Evolutionary conservation across 2,113 vertebrate genomes (phyloP).

Genomic region (Eclectus roratus): DNA sequence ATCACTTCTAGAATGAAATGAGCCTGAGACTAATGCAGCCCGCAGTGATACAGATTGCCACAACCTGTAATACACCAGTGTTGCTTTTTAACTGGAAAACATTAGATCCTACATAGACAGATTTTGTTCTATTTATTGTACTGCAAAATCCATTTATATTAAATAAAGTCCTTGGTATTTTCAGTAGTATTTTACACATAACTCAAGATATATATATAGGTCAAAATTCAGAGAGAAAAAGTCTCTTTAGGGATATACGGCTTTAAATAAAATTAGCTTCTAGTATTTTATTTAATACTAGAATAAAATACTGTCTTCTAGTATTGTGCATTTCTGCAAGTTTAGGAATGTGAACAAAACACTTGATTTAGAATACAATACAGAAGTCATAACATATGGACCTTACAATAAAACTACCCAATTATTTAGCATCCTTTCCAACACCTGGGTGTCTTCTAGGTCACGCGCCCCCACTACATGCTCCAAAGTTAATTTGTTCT

Average conservation of each 20-base stretch:
- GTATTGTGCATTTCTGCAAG: not conserved
- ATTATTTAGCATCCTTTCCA: not conserved
- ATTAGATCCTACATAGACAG: not conserved
- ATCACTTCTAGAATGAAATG: not conserved
- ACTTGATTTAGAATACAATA: not conserved
- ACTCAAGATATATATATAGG: not conserved
- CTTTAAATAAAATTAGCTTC: not conserved
- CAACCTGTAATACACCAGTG: not conserved
- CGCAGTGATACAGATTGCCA: not conserved
- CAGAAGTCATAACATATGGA: not conserved
- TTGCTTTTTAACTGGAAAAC: not conserved
- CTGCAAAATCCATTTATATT: not conserved
- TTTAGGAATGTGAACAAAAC: not conserved
- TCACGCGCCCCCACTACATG: accelerated
- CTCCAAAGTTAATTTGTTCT: not conserved
- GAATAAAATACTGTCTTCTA: not conserved
- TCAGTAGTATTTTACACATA: not conserved
- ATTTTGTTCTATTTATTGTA: not conserved
- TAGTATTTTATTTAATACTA: not conserved
- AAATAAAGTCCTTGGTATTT: not conserved
- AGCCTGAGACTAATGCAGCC: not conserved
- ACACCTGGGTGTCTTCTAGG: not conserved
- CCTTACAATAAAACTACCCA: not conserved
- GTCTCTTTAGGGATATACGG: not conserved
- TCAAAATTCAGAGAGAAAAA: not conserved